Base-by-base conservation (phyloP, 2,797 vertebrate species). In the Coreius guichenoti region DNA sequence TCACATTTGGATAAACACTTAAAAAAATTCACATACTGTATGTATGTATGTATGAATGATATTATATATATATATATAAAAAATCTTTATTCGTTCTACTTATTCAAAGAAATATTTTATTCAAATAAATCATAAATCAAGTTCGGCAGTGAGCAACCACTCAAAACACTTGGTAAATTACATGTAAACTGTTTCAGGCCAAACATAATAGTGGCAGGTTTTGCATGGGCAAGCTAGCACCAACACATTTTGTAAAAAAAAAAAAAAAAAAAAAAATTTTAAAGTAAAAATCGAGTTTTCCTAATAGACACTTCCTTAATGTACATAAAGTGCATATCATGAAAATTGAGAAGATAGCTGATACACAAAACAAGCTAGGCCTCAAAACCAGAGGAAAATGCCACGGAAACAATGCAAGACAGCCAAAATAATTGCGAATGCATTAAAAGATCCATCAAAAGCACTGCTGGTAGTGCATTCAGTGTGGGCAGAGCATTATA, bases 1-100 rank as follows among this genome's bases (percentile, higher is more conserved):
- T 87, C 49, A 89, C 49, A 79, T 67, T 86, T 61, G 76, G 39
- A 61, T 31, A 70, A 31, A 84, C 78, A 85, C 80, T 83, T 36
- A 81, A 89, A 80, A 80, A 49, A 61, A 78, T 61, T 21, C 8
- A 45, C 13, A 17, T 17, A 54, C 45, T 7, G 23, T 39, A 29
- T 31, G 0, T 69, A 5, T 68, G 2, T 21, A 3, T 14, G 5
- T 13, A 13, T 26, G 14, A 16, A 14, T 43, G 1, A 36, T 36
- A 36, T 36, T 14, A 47, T 16, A 47, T 49, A 49, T 49, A 47
- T 49, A 49, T 49, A 5, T 17, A 17, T 13, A 5, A n/a, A n/a
- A n/a, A n/a, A n/a, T n/a, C n/a, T n/a, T n/a, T n/a, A n/a, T n/a
- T 49, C 5, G 5, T 17, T 7, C 5, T 51, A 19, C 17, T 7